Evolutionary conservation across 2,888 invertebrate genomes (phyloP).

Genomic region (Sympetrum striolatum): DNA sequence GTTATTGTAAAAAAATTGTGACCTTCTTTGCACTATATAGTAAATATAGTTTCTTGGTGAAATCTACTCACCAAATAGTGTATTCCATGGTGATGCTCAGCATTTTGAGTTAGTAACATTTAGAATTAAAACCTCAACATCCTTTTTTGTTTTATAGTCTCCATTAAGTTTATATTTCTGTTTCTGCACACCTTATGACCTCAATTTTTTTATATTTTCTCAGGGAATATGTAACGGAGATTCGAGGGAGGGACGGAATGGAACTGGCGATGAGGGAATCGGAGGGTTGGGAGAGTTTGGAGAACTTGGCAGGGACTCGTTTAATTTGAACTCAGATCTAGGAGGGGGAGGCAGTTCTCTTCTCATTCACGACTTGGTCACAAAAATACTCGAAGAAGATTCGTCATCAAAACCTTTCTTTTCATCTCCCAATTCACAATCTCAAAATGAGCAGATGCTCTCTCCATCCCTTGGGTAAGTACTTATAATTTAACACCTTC

Average conservation of each 20-base stretch:
- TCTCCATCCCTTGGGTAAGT: slow-evolving; percentile 22
- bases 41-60: too few relatives aligned
- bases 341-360: slow-evolving; percentile 1
- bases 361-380: slow-evolving; percentile 65
- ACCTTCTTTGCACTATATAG: too few relatives aligned
- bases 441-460: slow-evolving; percentile 8
- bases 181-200: too few relatives aligned
- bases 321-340: neutral
- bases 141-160: too few relatives aligned
- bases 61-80: too few relatives aligned
- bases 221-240: neutral
- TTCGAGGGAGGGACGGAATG: neutral
- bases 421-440: slow-evolving; percentile 10
- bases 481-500: neutral
- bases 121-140: too few relatives aligned
- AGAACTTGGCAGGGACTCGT: neutral
- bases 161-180: too few relatives aligned
- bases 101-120: too few relatives aligned
- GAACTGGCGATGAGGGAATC: neutral
- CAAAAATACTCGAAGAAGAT: slow-evolving; percentile 70
- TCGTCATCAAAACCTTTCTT: slow-evolving; percentile 33
- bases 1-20: too few relatives aligned
- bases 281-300: neutral
- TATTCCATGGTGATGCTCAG: too few relatives aligned
- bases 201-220: neutral